Evolutionary conservation across 2,888 invertebrate species (phyloP).

Genomic region (Gasteruption jaculator): DNA sequence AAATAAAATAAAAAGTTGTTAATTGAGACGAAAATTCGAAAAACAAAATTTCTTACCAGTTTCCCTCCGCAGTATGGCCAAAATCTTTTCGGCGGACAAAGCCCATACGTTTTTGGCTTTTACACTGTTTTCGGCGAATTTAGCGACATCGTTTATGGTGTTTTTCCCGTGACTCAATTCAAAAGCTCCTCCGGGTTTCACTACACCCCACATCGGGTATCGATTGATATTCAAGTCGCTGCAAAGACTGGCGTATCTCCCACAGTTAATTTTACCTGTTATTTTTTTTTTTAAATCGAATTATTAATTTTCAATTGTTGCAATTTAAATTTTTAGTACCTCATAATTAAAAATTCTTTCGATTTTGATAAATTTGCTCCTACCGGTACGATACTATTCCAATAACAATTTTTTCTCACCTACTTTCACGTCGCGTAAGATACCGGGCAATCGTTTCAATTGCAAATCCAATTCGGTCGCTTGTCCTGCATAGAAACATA

Average conservation of each 20-base stretch:
- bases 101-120: conserved; percentile 59
- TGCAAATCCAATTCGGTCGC: conserved; percentile 56
- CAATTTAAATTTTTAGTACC: too few relatives aligned
- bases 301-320: too few relatives aligned
- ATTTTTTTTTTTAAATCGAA: conserved; percentile 9
- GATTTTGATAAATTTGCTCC: too few relatives aligned
- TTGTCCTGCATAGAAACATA: conserved; percentile 57
- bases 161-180: conserved; percentile 68
- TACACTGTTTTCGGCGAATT: conserved; percentile 64
- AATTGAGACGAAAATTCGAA: conserved; percentile 10
- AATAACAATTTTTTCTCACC: conserved; percentile 40
- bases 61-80: conserved; percentile 52
- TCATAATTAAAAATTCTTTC: too few relatives aligned
- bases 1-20: too few relatives aligned
- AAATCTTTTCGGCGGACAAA: conserved; percentile 61
- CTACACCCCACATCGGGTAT: conserved; percentile 68
- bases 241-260: conserved; percentile 57
- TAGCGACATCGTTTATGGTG: conserved; percentile 56
- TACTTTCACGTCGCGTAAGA: conserved; percentile 56
- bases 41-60: conserved; percentile 24
- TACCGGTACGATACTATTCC: too few relatives aligned
- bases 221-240: conserved; percentile 57
- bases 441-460: conserved; percentile 60
- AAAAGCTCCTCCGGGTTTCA: conserved; percentile 72
- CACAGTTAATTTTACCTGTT: conserved; percentile 65